Base-by-base conservation (phyloP, 2,113 vertebrate species). In the Pyrgilauda ruficollis region DNA sequence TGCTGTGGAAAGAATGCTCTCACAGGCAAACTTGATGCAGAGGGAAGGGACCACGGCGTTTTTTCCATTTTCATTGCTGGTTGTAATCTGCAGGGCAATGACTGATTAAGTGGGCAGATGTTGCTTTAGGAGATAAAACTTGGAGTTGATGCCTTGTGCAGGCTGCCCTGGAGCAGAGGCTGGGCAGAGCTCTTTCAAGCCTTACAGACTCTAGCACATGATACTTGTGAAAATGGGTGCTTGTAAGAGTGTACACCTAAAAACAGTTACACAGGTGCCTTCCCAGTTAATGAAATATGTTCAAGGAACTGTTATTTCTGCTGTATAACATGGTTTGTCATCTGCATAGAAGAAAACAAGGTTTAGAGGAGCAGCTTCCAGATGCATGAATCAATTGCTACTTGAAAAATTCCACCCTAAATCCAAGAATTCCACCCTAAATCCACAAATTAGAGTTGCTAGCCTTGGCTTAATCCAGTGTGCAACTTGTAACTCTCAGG, bases 1-100 rank as follows among this genome's bases (percentile, higher is more conserved):
- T 73, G 93, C 93, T 88, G 39, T 93, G 93, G 96, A 97, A 97
- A 95, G 90, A 97, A 97, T 85, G 11, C 83, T 70, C 94, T 96
- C 66, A 84, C 49, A 87, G 87, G 69, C 87, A 84, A 59, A 43
- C 50, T 80, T 15, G 19, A 53, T 37, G 70, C 30, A 2, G 21
- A 39, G 68, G 94, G 84, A 87, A 84, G 76, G 83, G 46, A 58
- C 37, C 44, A 21, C 35, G 52, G 67, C 24, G 2, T 52, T 95
- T 95, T 93, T 93, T 91, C 81, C 89, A 27, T 75, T 43, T 79
- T 81, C 79, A 9, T 87, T 76, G 50, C 83, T 87, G 90, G 55
- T 22, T 82, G 58, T 58, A 85, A 70, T 84, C 77, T 70, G 31
- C 7, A 64, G 50, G 62, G 93, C 3, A 76, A 91, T 68, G 89